These are phyloP conservation scores for Oxytorus armatus DNA, from an alignment of 2,888 invertebrate genomes.

Conservation along the genomic window DNA sequence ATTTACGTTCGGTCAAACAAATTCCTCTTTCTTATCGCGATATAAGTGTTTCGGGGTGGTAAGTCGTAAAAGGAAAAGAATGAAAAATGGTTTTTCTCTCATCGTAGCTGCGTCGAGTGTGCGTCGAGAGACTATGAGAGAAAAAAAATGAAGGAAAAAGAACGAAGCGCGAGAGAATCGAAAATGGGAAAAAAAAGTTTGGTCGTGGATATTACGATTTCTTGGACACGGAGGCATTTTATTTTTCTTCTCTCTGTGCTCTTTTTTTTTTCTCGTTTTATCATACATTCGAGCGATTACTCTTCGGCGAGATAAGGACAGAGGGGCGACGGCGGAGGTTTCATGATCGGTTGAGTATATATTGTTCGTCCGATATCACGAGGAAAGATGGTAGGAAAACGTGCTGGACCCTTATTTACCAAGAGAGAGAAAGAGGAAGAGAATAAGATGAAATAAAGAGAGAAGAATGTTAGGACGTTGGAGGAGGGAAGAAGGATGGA, in stretches of 20 bases:
- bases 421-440: constrained; percentile 52
- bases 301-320: constrained; percentile 37
- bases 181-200: constrained; percentile 30
- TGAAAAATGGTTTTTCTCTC: constrained; percentile 41
- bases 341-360: constrained; percentile 67
- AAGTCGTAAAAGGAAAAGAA: constrained; percentile 17
- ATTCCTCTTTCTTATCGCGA: constrained; percentile 25
- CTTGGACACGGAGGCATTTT: constrained; percentile 53
- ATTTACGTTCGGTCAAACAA: constrained; percentile 25
- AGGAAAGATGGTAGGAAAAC: constrained; percentile 58
- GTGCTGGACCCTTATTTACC: constrained; percentile 68
- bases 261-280: constrained; percentile 35
- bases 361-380: constrained; percentile 71
- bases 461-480: constrained; percentile 3
- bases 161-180: constrained; percentile 7
- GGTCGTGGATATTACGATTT: constrained; percentile 52
- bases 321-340: constrained; percentile 32
- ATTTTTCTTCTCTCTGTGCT: constrained; percentile 25
- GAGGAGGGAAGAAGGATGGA: constrained; percentile 12
- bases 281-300: constrained; percentile 40
- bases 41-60: constrained; percentile 17
- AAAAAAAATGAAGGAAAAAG: constrained; percentile 1
- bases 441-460: constrained; percentile 27
- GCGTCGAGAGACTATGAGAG: constrained; percentile 13
- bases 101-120: constrained; percentile 44